Evolutionary conservation across 2,797 vertebrate species (phyloP), one percentile per base, ranked within the genome.

Genomic region (Anas bernieri): DNA sequence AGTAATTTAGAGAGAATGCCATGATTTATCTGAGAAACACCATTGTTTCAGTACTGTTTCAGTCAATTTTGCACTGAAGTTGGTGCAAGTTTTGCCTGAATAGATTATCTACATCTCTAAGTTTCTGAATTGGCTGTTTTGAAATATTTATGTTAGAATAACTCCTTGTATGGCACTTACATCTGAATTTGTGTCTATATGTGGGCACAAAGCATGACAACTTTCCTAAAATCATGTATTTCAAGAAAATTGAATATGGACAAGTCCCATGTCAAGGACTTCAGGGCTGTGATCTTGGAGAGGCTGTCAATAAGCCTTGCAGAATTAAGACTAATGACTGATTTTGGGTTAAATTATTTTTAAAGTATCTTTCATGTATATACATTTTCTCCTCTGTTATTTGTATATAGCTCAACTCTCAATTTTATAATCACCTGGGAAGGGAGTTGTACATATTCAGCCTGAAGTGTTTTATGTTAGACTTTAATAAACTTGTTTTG

Each of bases 401-500:
- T 82, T 97, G 94, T 97, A 94, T 72, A 96, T 94, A 96, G 86
- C 88, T 96, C 85, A 93, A 70, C 90, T 95, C 80, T 94, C 93
- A 28, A 55, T 96, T 97, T 97, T 96, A 93, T 96, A 96, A 90
- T 90, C 35, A 79, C 88, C 55, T 90, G 81, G 81, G 88, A 94
- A 93, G 94, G 93, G 90, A 77, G 39, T 92, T 96, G 94, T 97
- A 96, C 90, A 96, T 95, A 96, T 30, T 89, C 95, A 95, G 93
- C 92, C 89, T 96, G 93, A 95, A 94, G 89, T 95, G 96, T 63
- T 96, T 96, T 95, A 92, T 83, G 94, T 96, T 96, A 96, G 94
- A 91, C 90, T 96, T 97, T 92, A 97, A 97, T 97, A 97, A 97
- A 97, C 91, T 95, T 94, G 88, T 96, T 97, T 97, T 97, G 91